Evolutionary conservation across 2,888 invertebrate genomes (phyloP).

Genomic region (Diarsia mendica): DNA sequence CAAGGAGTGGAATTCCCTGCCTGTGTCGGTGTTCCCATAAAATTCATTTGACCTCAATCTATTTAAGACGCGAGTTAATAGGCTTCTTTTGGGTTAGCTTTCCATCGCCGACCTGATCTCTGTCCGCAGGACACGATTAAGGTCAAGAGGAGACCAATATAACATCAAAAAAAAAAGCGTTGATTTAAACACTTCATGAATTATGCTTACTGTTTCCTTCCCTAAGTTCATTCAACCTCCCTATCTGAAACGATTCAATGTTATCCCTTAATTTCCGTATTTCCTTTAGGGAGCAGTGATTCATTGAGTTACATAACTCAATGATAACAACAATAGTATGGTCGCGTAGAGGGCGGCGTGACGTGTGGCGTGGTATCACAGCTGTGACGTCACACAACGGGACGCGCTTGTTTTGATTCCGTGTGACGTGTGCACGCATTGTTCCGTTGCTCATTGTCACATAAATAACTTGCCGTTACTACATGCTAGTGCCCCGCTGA

Average conservation of each 20-base stretch:
- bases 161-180: neutral
- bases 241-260: neutral
- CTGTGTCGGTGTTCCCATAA: no score
- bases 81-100: no score
- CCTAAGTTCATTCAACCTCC: neutral
- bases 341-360: conserved; percentile 11
- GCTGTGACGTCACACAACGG: conserved; percentile 56
- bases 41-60: no score
- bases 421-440: conserved; percentile 35
- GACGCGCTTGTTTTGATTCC: conserved; percentile 21
- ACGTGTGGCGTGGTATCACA: conserved; percentile 25
- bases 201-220: neutral
- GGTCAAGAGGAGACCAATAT: no score
- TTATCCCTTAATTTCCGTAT: conserved; percentile 9
- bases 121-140: no score
- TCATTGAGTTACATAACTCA: conserved; percentile 6
- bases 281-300: conserved; percentile 21
- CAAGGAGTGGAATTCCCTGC: no score
- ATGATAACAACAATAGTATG: conserved; percentile 26
- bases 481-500: neutral
- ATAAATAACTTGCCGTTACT: conserved; percentile 2
- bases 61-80: no score
- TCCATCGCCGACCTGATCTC: no score
- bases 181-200: neutral
- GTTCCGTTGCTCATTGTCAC: conserved; percentile 27